Percentiles rank a stretch among this genome's conserved stretches.
phyloP scores from a whole-genome alignment of 2,113 vertebrate genomes.

The Felis catus region DNA sequence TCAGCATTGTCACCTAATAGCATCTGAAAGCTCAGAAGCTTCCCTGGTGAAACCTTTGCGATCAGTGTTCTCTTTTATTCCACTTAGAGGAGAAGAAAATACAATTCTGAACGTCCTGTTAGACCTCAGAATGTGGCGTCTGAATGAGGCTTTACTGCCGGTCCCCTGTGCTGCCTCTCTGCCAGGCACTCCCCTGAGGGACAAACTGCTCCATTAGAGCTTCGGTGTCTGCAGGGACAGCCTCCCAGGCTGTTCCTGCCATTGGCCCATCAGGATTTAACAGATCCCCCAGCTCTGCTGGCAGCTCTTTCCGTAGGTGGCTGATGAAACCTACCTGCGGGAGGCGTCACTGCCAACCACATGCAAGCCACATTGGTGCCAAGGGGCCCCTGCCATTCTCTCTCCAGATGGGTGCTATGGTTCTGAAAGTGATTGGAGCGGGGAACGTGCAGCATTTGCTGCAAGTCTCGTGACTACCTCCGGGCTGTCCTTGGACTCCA shows the following conservation, averaged over 20 bases:
- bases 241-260: neutral
- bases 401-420: neutral
- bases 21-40: neutral
- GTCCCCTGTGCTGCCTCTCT: neutral
- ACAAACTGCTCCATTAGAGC: neutral
- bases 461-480: neutral
- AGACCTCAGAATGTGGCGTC: neutral
- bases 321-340: neutral
- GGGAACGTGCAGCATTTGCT: neutral
- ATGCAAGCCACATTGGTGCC: fast-evolving
- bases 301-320: neutral
- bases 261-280: neutral
- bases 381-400: neutral
- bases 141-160: neutral
- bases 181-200: neutral
- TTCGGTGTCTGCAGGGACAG: neutral
- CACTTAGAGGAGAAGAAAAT: neutral
- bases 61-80: neutral
- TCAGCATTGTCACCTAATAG: neutral
- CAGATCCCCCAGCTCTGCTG: neutral
- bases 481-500: neutral
- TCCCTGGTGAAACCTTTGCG: neutral
- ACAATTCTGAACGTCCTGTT: neutral
- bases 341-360: neutral
- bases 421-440: neutral